These are phyloP conservation scores for Cecidostiba fungosa DNA, from an alignment of 2,888 invertebrate species.

Conservation along the genomic window DNA sequence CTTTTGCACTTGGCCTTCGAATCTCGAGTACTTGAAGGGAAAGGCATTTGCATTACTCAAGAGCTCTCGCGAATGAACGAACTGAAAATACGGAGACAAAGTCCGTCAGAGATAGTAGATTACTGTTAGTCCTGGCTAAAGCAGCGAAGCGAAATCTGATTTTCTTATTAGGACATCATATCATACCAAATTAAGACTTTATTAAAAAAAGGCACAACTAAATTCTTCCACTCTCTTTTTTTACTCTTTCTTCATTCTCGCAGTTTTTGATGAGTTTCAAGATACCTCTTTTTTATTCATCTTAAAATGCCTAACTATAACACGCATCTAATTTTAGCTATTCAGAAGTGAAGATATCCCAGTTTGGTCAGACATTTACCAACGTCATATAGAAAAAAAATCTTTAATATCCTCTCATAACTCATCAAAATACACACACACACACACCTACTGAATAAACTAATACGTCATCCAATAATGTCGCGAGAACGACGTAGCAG, in stretches of 20 bases:
- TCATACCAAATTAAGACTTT: too few species aligned
- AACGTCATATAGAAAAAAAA: background rate
- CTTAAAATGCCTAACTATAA: too few species aligned
- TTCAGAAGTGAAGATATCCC: background rate
- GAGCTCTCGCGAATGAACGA: background rate
- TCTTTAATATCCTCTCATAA: background rate
- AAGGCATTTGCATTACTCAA: background rate
- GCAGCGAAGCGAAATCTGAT: too few species aligned
- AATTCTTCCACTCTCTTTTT: too few species aligned
- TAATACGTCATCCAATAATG: conserved; percentile 27
- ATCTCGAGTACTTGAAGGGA: background rate
- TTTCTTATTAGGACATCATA: too few species aligned
- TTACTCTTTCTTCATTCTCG: too few species aligned
- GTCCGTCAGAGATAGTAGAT: too few species aligned
- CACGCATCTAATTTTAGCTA: background rate
- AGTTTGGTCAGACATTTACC: background rate
- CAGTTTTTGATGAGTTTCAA: too few species aligned
- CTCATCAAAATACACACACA: background rate
- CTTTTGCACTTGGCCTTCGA: background rate
- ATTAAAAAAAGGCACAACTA: too few species aligned
- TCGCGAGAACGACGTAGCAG: background rate
- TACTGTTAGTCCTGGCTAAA: too few species aligned
- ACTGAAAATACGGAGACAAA: too few species aligned
- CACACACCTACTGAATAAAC: conserved; percentile 24
- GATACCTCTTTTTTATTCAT: too few species aligned